Percentiles rank a stretch among this genome's conserved stretches.
phyloP scores from a whole-genome alignment of 2,797 vertebrate species.

The Holocentrus rufus region DNA sequence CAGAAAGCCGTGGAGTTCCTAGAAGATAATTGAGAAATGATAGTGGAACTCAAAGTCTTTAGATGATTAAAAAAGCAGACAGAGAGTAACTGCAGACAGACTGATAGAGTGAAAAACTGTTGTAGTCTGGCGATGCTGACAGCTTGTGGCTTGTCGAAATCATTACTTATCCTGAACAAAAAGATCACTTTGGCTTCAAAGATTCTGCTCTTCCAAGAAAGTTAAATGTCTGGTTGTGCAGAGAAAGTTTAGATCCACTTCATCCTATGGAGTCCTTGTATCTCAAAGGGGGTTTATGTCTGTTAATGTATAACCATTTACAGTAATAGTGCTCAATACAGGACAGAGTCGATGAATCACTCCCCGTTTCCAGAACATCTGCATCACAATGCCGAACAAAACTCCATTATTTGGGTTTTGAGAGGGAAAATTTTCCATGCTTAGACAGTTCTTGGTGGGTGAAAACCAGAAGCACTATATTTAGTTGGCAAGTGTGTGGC shows the following conservation, averaged over 20 bases:
- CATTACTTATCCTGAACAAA: no score
- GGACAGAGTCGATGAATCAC: background rate
- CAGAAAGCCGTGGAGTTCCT: background rate
- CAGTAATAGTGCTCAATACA: background rate
- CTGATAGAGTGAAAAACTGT: no score
- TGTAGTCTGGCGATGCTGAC: background rate
- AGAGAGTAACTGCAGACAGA: background rate
- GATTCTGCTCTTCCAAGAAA: no score
- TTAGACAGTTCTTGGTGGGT: slow-evolving; percentile 44
- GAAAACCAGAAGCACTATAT: slow-evolving; percentile 72
- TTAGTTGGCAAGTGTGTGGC: slow-evolving; percentile 65
- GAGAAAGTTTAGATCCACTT: background rate
- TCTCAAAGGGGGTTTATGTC: background rate
- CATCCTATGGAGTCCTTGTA: background rate
- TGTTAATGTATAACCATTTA: background rate
- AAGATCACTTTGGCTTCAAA: no score
- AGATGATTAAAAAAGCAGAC: background rate
- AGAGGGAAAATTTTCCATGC: slow-evolving; percentile 52
- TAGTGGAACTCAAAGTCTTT: background rate
- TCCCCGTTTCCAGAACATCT: slow-evolving; percentile 29
- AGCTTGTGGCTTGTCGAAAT: no score
- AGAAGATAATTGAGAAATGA: slow-evolving; percentile 8
- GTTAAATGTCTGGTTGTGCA: slow-evolving; percentile 1
- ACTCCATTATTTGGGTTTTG: slow-evolving; percentile 19
- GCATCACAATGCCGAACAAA: background rate